Evolutionary conservation across 2,888 invertebrate genomes (phyloP).

Genomic region (Cantharis rufa): DNA sequence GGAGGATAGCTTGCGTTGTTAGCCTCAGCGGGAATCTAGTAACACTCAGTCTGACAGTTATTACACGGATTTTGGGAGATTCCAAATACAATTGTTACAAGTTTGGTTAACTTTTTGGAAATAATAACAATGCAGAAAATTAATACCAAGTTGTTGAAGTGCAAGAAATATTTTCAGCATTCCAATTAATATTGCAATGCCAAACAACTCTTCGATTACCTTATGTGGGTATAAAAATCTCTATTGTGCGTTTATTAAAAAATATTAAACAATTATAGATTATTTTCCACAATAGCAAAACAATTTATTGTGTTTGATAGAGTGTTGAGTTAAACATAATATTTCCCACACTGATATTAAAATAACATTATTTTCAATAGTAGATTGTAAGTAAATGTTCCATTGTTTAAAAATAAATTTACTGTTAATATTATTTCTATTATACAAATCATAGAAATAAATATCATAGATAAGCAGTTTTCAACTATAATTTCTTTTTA

Average conservation of each 20-base stretch:
- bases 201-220: neutral
- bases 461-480: neutral
- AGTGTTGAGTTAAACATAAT: neutral
- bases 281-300: neutral
- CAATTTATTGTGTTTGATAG: neutral
- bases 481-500: neutral
- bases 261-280: neutral
- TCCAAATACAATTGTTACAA: slow-evolving; percentile 23
- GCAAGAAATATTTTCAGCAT: neutral
- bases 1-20: slow-evolving; percentile 40
- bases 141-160: neutral
- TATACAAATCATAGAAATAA: neutral
- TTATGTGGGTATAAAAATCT: neutral
- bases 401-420: neutral
- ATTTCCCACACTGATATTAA: neutral
- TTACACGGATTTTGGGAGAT: slow-evolving; percentile 35
- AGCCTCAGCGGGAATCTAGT: slow-evolving; percentile 36
- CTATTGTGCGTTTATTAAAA: neutral
- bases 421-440: neutral
- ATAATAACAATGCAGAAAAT: neutral
- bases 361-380: neutral
- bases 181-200: neutral
- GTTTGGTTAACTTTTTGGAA: slow-evolving; percentile 8
- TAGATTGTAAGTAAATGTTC: neutral
- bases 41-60: slow-evolving; percentile 37